phyloP scores from a whole-genome alignment of 2,113 vertebrate species.

The Heterotis niloticus region DNA sequence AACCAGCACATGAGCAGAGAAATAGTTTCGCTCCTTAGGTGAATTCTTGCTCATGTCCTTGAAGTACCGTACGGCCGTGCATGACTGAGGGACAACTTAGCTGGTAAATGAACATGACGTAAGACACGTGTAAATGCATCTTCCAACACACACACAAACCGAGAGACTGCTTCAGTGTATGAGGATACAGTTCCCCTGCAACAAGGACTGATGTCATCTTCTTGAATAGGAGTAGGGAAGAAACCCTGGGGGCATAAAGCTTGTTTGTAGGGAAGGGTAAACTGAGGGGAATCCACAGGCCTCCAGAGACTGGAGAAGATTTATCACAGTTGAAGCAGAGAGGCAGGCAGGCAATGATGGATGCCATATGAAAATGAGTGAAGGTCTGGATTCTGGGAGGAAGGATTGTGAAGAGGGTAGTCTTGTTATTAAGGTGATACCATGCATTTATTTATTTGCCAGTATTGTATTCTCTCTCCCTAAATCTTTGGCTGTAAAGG shows the following conservation, averaged over 20 bases:
- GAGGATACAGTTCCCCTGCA: too few relatives aligned
- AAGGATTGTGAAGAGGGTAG: neutral
- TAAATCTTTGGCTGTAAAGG: neutral
- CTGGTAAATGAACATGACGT: neutral
- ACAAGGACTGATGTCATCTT: neutral
- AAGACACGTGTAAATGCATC: neutral
- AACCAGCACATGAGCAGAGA: neutral
- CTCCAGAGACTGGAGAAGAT: neutral
- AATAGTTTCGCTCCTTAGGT: neutral
- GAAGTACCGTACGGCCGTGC: too few relatives aligned
- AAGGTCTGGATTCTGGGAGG: slow-evolving; percentile 16
- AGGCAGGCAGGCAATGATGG: slow-evolving; percentile 1
- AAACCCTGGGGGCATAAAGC: too few relatives aligned
- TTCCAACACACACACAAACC: neutral
- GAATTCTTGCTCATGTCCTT: neutral
- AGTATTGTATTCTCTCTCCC: neutral
- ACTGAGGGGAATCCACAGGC: neutral
- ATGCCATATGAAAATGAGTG: slow-evolving; percentile 3
- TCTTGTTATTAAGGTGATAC: neutral
- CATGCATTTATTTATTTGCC: neutral
- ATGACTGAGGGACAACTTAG: neutral
- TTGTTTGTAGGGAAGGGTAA: neutral
- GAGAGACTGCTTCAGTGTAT: neutral
- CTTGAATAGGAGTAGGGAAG: neutral
- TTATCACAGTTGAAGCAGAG: neutral